phyloP scores from a whole-genome alignment of 2,113 vertebrate species.

The Pygoscelis antarcticus region DNA sequence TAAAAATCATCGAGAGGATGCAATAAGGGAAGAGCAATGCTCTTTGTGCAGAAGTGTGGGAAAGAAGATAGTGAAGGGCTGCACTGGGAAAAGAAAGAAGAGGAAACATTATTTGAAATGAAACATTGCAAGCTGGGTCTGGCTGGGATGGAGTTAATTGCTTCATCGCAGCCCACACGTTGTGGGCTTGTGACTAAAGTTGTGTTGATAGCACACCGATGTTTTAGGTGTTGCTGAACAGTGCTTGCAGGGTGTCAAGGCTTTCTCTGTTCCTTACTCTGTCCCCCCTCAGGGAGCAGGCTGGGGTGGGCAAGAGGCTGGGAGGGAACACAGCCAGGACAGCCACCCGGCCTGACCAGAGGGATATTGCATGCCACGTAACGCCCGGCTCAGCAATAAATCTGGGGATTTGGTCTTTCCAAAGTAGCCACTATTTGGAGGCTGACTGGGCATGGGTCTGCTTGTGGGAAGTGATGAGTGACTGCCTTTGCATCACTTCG shows the following conservation, averaged over 20 bases:
- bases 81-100: background rate
- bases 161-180: accelerated
- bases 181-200: background rate
- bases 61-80: background rate
- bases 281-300: accelerated
- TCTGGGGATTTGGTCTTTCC: background rate
- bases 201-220: background rate
- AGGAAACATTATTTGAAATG: constrained; percentile 10
- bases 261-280: background rate
- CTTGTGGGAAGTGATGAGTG: background rate
- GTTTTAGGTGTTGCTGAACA: background rate
- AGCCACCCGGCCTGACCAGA: background rate
- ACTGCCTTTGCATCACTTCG: background rate
- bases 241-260: background rate
- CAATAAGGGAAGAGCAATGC: background rate
- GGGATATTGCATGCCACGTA: accelerated
- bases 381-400: background rate
- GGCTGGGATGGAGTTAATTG: background rate
- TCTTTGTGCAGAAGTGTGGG: background rate
- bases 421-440: background rate
- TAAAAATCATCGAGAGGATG: background rate
- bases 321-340: background rate
- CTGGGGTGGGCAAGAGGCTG: background rate
- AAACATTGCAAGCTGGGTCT: background rate
- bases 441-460: background rate